Base-by-base conservation (phyloP, 2,113 vertebrate species). In the Oostethus manadensis region DNA sequence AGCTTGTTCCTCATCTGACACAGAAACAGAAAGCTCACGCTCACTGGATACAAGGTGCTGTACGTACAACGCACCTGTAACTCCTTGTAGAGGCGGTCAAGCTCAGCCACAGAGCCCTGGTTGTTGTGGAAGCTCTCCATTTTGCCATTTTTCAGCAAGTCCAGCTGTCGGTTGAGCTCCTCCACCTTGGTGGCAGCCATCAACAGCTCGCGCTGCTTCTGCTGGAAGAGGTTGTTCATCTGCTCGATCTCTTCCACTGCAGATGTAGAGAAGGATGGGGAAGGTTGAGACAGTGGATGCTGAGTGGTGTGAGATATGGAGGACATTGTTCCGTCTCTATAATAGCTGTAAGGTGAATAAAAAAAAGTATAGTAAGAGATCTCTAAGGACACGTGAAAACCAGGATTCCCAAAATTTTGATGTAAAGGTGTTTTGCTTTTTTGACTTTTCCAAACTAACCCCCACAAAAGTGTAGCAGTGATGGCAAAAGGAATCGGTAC, bases 171-270 rank as follows among this genome's bases (percentile, higher is more conserved):
- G 50, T 88, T 93, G 44, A 99, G 92, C 16, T 99, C 96, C 60
- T 99, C 96, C 1, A 98, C 97, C 74, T 94, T 96, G 2, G 96
- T 90, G 21, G 92, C 91, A 0, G 96, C 95, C 83, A 93, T 87
- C 49, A 95, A 92, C 22, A 99, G 81, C 80, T 99, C 96, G 59
- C 91, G 92, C 85, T 99, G 96, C 80, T 99, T 99, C 68, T 96
- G 94, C 89, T 96, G 94, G 89, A 99, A 97, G 78, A 99, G 78
- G 70, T 90, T 94, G 84, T 95, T 99, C 95, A 99, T 99, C 88
- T 98, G 94, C 58, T 98, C 95, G 21, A 99, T 98, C 81, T 99
- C 96, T 66, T 98, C 96, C 86, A 98, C 97, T 99, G 62, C 23
- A 58, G 33, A 59, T 3, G 23, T 26, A 55, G 11, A 42, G 38